Conservation (phyloP, 2,888 invertebrate genomes). For the Dorcus parallelipipedus region DNA sequence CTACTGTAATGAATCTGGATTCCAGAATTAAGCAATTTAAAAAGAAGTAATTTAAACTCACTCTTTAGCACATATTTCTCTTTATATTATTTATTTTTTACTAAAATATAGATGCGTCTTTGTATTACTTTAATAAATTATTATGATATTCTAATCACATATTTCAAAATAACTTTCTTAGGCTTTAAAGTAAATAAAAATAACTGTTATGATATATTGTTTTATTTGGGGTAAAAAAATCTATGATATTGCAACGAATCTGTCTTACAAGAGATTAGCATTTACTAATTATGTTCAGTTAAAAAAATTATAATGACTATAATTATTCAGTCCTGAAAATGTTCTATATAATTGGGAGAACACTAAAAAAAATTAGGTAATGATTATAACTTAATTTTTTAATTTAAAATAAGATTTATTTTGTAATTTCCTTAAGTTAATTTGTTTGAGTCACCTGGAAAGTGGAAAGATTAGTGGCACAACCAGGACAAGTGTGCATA, state of each 20-base stretch:
- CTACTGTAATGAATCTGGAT: constrained; percentile 72
- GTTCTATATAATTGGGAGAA: no score
- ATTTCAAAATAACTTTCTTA: background rate
- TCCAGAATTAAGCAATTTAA: constrained; percentile 64
- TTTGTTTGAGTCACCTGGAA: constrained; percentile 40
- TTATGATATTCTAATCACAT: background rate
- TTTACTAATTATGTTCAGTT: no score
- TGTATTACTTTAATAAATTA: background rate
- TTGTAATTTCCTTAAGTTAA: background rate
- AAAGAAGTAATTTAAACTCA: constrained; percentile 43
- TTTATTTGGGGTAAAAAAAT: no score
- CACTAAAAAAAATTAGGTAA: no score
- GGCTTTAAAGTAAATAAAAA: no score
- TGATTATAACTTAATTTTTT: no score
- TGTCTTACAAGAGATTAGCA: no score
- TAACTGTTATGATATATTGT: no score
- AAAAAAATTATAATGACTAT: no score
- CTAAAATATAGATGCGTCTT: background rate
- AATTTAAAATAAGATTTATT: no score
- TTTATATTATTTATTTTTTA: background rate
- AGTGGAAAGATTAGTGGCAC: constrained; percentile 66
- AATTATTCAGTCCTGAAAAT: no score
- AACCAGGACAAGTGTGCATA: constrained; percentile 95
- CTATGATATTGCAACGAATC: no score
- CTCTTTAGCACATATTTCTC: background rate